phyloP scores from a whole-genome alignment of 1,140 invertebrate genomes.

The Drosophila setifemur region DNA sequence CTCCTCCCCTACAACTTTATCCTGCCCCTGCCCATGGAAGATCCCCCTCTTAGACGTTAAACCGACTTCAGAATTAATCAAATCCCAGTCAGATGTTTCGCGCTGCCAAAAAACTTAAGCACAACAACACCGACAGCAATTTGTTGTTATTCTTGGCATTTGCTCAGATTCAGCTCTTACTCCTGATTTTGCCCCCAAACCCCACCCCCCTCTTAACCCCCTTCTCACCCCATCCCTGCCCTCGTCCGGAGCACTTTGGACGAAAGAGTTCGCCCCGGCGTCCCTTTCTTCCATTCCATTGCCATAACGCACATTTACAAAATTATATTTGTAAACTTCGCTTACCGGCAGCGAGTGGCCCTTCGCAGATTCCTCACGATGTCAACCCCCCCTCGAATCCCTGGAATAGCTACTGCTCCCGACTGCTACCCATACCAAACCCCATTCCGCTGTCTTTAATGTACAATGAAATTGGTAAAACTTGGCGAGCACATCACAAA shows the following conservation, averaged over 20 bases:
- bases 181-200: conserved; percentile 3
- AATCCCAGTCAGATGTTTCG: conserved; percentile 77
- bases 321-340: conserved; percentile 79
- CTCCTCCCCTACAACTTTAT: too few species aligned
- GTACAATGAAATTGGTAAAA: conserved; percentile 75
- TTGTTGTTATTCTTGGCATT: conserved; percentile 69
- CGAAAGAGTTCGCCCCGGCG: conserved; percentile 56
- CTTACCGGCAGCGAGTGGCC: conserved; percentile 25
- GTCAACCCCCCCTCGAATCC: background rate
- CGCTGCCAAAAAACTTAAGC: conserved; percentile 77
- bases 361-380: conserved; percentile 9
- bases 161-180: conserved; percentile 12
- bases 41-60: conserved; percentile 56
- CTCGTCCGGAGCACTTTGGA: conserved; percentile 21
- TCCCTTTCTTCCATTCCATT: conserved; percentile 56
- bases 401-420: background rate
- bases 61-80: conserved; percentile 79
- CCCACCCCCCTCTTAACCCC: background rate
- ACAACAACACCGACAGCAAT: conserved; percentile 58
- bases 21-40: background rate
- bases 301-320: conserved; percentile 76
- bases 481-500: conserved; percentile 77
- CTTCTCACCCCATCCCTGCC: background rate
- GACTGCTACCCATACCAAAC: background rate
- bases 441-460: conserved; percentile 46